Conservation (phyloP, 2,888 invertebrate genomes). For the Trichogramma dendrolimi region DNA sequence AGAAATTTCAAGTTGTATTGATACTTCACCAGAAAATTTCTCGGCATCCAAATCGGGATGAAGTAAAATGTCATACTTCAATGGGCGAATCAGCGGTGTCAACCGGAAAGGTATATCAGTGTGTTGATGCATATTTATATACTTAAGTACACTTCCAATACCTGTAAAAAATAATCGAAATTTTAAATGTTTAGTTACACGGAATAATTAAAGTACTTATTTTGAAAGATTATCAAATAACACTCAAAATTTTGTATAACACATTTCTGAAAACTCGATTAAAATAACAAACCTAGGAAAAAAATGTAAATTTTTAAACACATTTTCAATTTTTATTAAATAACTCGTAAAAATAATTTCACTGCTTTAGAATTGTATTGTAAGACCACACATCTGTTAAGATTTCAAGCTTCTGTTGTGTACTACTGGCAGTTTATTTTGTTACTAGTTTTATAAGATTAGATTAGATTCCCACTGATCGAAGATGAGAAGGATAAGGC, state of each 20-base stretch:
- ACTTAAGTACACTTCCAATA: background rate
- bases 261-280: background rate
- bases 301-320: too few species aligned
- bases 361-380: too few species aligned
- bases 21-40: constrained; percentile 59
- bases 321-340: too few species aligned
- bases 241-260: background rate
- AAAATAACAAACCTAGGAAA: background rate
- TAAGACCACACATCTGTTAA: too few species aligned
- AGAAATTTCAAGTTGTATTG: constrained; percentile 54
- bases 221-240: background rate
- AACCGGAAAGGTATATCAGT: constrained; percentile 55
- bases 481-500: too few species aligned
- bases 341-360: too few species aligned
- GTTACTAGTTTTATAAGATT: too few species aligned
- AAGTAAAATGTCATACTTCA: constrained; percentile 63
- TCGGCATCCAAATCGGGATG: constrained; percentile 62
- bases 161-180: background rate
- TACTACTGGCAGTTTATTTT: too few species aligned
- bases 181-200: background rate
- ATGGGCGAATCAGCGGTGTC: constrained; percentile 58
- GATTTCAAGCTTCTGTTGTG: too few species aligned
- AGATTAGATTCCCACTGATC: too few species aligned
- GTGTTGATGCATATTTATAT: background rate
- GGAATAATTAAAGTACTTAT: background rate